Conservation (phyloP, 2,797 vertebrate genomes). For the Galagoides demidoff region DNA sequence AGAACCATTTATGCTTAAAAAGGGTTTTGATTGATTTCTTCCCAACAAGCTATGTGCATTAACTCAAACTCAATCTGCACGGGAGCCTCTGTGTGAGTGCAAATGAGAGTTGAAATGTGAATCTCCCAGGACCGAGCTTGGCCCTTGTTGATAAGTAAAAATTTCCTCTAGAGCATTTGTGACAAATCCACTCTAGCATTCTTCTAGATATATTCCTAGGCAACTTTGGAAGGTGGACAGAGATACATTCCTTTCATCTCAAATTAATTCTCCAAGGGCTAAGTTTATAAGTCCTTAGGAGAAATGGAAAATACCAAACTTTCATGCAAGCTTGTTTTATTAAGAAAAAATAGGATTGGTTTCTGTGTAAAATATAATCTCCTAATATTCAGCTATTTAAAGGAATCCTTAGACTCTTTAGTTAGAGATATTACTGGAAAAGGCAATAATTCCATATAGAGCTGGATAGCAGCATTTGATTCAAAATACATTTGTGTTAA, state of each 20-base stretch:
- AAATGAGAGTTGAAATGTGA: constrained; percentile 64
- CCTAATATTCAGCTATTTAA: constrained; percentile 44
- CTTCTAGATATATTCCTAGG: neutral
- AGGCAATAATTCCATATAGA: constrained; percentile 48
- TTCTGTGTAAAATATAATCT: constrained; percentile 47
- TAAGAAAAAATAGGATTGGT: constrained; percentile 43
- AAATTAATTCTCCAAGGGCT: constrained; percentile 38
- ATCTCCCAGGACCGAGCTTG: constrained; percentile 47
- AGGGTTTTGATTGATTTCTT: constrained; percentile 70
- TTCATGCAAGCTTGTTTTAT: constrained; percentile 17
- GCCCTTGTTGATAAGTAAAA: constrained; percentile 54
- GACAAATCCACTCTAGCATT: constrained; percentile 36
- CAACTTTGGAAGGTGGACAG: constrained; percentile 46
- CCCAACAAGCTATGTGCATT: constrained; percentile 52
- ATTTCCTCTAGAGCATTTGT: constrained; percentile 13
- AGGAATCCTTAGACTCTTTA: constrained; percentile 51
- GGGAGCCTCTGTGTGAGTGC: neutral
- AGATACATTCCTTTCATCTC: constrained; percentile 32
- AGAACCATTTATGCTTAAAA: constrained; percentile 60
- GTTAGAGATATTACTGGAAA: constrained; percentile 19
- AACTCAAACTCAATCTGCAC: constrained; percentile 42
- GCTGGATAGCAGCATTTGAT: constrained; percentile 47
- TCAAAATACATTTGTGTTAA: constrained; percentile 18
- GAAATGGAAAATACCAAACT: constrained; percentile 54
- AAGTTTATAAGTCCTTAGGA: constrained; percentile 26